Evolutionary conservation across 2,888 invertebrate genomes (phyloP), one percentile per base, ranked within the genome.

Genomic region (Eulithis prunata): DNA sequence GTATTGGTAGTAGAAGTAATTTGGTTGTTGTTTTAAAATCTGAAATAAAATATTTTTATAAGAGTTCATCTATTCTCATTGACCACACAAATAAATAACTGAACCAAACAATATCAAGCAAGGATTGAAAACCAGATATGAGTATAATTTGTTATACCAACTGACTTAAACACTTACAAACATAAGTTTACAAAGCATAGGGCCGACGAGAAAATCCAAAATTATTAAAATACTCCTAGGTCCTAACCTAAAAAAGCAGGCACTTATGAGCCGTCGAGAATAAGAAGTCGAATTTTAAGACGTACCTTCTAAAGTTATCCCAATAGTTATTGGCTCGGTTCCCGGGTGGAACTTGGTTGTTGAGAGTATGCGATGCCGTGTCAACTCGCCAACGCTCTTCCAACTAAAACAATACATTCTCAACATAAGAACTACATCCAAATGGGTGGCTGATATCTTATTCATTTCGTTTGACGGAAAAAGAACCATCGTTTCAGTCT

Each of bases 301-400:
- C 8, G 38, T 41, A 97, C 97, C 97, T 97, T 92, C 97, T 94
- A 87, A 98, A 98, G 90, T 98, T 98, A 85, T 98, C 98, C 97
- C 97, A 98, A 88, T 98, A 98, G 90, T 98, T 98, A 87, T 98
- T 98, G 63, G 97, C 97, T 72, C 98, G 94, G 87, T 97, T 97
- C 38, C 98, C 97, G 45, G 98, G 98, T 47, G 97, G 96, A 61
- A 98, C 97, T 92, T 98, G 97, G 87, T 98, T 98, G 88, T 98
- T 98, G 53, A 98, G 93, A 0, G 96, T 95, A 73, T 93, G 95
- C 75, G 92, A 90, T 14, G 90, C 91, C 0, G 85, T 89, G 62
- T 91, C 93, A 0, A 81, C 87, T 1, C 93, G 88, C 93, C 92
- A 93, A 52, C 93, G 90, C 71, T 94, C 94, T 80, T 94, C 94